Evolutionary conservation across 1,140 invertebrate genomes (phyloP).

Genomic region (Drosophila yakuba): DNA sequence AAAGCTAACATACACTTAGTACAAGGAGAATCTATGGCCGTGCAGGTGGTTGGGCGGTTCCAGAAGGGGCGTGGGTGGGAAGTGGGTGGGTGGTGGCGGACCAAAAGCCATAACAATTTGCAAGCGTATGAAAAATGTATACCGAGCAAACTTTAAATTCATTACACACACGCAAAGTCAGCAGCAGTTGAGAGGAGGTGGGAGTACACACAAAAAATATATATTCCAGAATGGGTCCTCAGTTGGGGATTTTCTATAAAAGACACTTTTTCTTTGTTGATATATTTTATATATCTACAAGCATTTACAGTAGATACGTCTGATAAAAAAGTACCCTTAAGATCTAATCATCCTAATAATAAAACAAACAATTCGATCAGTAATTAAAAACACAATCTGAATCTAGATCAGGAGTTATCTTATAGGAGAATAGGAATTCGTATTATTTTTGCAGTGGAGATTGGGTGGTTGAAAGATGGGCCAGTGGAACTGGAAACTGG

Average conservation of each 20-base stretch:
- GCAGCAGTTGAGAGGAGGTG: slow-evolving; percentile 7
- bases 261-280: not conserved
- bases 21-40: slow-evolving; percentile 26
- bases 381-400: no score
- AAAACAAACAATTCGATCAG: no score
- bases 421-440: not conserved
- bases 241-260: not conserved
- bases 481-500: slow-evolving; percentile 16
- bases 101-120: slow-evolving; percentile 75
- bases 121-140: slow-evolving; percentile 79
- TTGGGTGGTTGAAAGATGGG: slow-evolving; percentile 2
- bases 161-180: slow-evolving; percentile 79
- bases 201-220: not conserved
- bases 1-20: slow-evolving; percentile 56
- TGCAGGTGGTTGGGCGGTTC: slow-evolving; percentile 4
- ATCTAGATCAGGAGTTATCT: no score
- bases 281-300: not conserved
- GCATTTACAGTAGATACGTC: not conserved
- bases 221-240: not conserved
- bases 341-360: no score
- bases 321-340: no score
- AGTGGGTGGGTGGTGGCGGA: slow-evolving; percentile 9
- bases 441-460: slow-evolving; percentile 9
- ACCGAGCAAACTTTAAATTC: slow-evolving; percentile 79
- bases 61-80: not conserved